These are phyloP conservation scores for Scytalopus superciliaris DNA, from an alignment of 2,113 vertebrate species.

Conservation along the genomic window DNA sequence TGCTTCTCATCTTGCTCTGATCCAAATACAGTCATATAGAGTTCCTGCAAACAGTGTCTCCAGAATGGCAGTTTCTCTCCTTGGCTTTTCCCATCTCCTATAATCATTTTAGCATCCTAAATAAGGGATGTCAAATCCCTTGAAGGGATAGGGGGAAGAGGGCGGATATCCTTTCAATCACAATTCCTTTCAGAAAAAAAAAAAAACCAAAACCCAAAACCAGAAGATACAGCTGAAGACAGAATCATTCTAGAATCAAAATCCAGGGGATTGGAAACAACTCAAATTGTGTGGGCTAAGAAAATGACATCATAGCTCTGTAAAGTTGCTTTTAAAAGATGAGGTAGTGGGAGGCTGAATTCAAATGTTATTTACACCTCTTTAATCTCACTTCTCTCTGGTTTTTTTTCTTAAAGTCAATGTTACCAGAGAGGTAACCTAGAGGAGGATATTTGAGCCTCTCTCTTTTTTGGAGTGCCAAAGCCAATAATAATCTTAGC, in stretches of 20 bases:
- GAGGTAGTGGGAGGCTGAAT: constrained; percentile 15
- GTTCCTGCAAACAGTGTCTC: neutral
- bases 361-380: constrained; percentile 1
- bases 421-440: neutral
- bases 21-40: neutral
- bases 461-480: neutral
- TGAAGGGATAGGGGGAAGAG: neutral
- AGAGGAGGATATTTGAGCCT: neutral
- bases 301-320: neutral
- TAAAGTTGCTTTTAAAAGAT: constrained; percentile 8
- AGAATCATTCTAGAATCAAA: neutral
- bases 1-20: neutral
- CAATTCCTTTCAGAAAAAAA: neutral
- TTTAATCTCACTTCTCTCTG: neutral
- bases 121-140: neutral
- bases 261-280: neutral
- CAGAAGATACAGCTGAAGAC: neutral
- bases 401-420: neutral
- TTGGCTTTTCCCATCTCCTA: neutral
- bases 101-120: constrained; percentile 1
- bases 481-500: neutral
- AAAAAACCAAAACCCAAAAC: neutral
- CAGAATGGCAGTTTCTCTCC: neutral
- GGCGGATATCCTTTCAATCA: neutral
- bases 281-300: constrained; percentile 5